Evolutionary conservation across 2,797 vertebrate genomes (phyloP).

Genomic region (Dicrostonyx torquatus): DNA sequence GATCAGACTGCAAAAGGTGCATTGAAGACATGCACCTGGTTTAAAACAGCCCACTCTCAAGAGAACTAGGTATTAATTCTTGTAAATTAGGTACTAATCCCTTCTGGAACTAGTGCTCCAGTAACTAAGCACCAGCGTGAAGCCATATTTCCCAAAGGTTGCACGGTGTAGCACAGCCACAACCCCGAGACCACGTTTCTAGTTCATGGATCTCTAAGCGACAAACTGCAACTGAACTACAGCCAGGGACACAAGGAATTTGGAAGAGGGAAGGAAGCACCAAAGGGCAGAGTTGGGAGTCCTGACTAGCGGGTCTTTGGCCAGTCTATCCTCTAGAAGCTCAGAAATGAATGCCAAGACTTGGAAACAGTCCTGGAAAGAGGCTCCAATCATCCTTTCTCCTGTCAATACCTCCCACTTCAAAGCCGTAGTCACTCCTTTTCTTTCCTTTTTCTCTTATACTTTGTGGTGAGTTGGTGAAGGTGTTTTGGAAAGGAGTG

Average conservation of each 20-base stretch:
- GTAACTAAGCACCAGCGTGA: neutral
- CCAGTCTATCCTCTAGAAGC: constrained; percentile 3
- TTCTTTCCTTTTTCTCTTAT: constrained; percentile 40
- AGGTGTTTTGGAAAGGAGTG: constrained; percentile 24
- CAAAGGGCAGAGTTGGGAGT: neutral
- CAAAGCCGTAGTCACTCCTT: neutral
- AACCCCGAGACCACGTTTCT: neutral
- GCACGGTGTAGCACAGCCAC: neutral
- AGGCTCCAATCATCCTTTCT: neutral
- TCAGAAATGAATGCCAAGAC: neutral
- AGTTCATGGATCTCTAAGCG: neutral
- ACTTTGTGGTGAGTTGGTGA: constrained; percentile 25
- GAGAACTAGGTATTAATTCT: neutral
- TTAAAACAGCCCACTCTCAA: neutral
- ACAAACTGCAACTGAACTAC: neutral
- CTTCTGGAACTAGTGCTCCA: neutral
- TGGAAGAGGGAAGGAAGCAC: neutral
- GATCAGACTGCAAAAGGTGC: neutral
- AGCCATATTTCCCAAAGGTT: neutral
- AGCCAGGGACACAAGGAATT: neutral
- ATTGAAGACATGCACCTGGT: rapidly evolving
- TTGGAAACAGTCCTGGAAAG: neutral
- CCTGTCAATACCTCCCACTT: neutral
- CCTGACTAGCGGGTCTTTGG: neutral
- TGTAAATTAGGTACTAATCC: too few species aligned